phyloP scores from a whole-genome alignment of 2,113 vertebrate genomes.

The Bostrychus sinensis region DNA sequence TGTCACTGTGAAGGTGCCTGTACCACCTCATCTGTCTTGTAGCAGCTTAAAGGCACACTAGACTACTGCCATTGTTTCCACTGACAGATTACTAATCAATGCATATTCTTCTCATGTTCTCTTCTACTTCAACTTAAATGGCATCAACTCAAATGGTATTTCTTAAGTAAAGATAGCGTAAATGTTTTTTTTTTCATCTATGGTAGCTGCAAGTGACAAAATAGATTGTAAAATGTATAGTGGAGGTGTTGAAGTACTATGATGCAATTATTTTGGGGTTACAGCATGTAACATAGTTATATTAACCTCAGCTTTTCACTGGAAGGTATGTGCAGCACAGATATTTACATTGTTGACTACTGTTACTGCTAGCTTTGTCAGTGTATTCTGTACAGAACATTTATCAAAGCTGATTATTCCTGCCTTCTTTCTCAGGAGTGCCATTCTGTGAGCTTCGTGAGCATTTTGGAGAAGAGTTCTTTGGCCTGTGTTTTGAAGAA shows the following conservation, averaged over 20 bases:
- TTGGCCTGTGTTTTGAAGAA: constrained; percentile 94
- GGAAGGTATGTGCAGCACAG: too few species aligned
- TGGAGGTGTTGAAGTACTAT: not conserved
- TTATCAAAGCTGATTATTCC: constrained; percentile 21
- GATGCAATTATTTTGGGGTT: not conserved
- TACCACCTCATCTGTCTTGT: too few species aligned
- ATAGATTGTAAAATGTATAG: not conserved
- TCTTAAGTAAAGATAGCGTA: too few species aligned
- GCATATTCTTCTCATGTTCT: not conserved
- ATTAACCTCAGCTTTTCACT: not conserved
- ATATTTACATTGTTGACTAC: too few species aligned
- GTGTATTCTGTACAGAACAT: not conserved
- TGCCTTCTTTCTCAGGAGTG: constrained; percentile 78
- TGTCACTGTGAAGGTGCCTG: not conserved
- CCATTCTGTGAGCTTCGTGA: constrained; percentile 92
- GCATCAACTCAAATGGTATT: too few species aligned
- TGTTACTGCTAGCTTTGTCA: too few species aligned
- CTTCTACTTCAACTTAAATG: too few species aligned
- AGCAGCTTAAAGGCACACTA: not conserved
- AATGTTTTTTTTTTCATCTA: too few species aligned
- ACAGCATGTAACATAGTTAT: not conserved
- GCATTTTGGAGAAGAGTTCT: constrained; percentile 95
- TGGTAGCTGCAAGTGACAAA: not conserved
- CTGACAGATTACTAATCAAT: not conserved
- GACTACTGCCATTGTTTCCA: not conserved